Base-by-base conservation (phyloP, 1,140 invertebrate species). In the Sesamia nonagrioides region DNA sequence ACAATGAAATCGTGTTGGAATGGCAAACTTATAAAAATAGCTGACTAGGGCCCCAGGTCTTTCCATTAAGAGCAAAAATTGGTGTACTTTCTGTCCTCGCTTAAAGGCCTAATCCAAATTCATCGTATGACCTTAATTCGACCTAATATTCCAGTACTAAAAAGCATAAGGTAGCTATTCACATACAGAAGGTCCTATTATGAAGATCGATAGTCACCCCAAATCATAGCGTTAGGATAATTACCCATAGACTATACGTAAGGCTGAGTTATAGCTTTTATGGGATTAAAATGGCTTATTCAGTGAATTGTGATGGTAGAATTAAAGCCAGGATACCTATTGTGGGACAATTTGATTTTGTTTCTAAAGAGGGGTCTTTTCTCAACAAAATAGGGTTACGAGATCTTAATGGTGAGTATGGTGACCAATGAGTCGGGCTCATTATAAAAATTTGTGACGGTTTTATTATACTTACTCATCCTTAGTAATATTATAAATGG, bases 331-430 rank as follows among this genome's bases (percentile, higher is more conserved):
- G 37, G 61, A 66, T 40, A 40, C 9, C 27, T 18, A 5, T 18
- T 66, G 35, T 66, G 37, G 35, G 60, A 11, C 35, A n/a, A 6
- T 63, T 18, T 63, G 35, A 61, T 61, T 61, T 18, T 18, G 27
- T 63, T 42, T 40, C 6, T 9, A 9, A n/a, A n/a, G 15, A 18
- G n/a, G 58, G 60, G 15, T 42, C 13, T 17, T 40, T 9, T 9
- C n/a, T 63, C n/a, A 17, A 8, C 9, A 7, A 63, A 63, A 63
- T 40, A 9, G 17, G 15, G 37, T 17, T 17, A 9, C 40, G 8
- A 61, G 27, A 27, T 27, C 27, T 27, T 27, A 27, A 27, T 27
- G 27, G 27, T 27, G 27, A 27, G 27, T 27, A 3, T 27, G 27
- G 27, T 27, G 27, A 27, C 27, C 27, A 27, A 27, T 1, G 27